Evolutionary conservation across 2,797 vertebrate species (phyloP).

Genomic region (Oryzias dopingdopingensis): DNA sequence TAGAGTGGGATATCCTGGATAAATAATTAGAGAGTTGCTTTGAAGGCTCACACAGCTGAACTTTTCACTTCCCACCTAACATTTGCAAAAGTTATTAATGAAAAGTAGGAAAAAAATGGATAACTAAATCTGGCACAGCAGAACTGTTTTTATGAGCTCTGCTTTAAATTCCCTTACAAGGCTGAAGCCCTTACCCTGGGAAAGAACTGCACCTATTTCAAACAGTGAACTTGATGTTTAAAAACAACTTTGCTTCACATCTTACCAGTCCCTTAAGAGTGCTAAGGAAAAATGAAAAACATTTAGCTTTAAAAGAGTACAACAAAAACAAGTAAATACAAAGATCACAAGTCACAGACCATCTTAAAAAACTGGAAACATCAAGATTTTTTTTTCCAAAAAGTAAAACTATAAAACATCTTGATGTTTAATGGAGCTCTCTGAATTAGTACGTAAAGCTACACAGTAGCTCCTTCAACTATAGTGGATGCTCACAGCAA

Average conservation of each 20-base stretch:
- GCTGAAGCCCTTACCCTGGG: slow-evolving; percentile 77
- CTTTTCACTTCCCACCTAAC: slow-evolving; percentile 74
- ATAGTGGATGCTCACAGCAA: slow-evolving; percentile 50
- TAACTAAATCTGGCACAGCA: slow-evolving; percentile 81
- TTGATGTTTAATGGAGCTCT: slow-evolving; percentile 10
- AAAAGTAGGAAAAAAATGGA: slow-evolving; percentile 76
- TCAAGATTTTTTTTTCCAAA: too few species aligned
- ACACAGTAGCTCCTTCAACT: slow-evolving; percentile 27
- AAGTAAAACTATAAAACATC: too few species aligned
- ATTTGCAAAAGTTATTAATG: slow-evolving; percentile 87
- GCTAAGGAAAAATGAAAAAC: too few species aligned
- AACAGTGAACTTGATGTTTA: slow-evolving; percentile 64
- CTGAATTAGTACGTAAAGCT: slow-evolving; percentile 27
- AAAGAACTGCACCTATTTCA: slow-evolving; percentile 74
- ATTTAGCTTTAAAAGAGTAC: too few species aligned
- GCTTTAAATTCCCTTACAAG: slow-evolving; percentile 78
- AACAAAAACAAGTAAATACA: too few species aligned
- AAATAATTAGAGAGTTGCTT: slow-evolving; percentile 82
- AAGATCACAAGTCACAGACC: too few species aligned
- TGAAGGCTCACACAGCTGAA: slow-evolving; percentile 70
- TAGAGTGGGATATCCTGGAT: slow-evolving; percentile 80
- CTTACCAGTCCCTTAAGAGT: too few species aligned
- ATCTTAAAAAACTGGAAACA: too few species aligned
- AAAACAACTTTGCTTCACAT: too few species aligned
- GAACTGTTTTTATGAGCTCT: slow-evolving; percentile 77